Base-by-base conservation (phyloP, 2,888 invertebrate species). In the Parnassius mnemosyne region DNA sequence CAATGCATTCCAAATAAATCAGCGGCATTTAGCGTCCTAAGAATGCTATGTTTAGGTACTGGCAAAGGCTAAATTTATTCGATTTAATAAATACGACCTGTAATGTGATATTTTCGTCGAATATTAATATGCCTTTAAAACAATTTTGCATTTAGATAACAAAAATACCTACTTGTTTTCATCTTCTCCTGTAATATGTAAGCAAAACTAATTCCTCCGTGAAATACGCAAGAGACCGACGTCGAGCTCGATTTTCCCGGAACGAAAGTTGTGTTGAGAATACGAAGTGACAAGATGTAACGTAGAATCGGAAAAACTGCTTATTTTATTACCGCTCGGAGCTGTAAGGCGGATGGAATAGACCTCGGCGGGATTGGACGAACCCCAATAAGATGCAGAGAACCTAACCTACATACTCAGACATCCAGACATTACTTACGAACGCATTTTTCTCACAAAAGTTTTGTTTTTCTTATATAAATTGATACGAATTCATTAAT, bases 271-370 rank as follows among this genome's bases (percentile, higher is more conserved):
- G 81, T 76, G 76, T 75, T 67, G 73, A 77, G 83, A 86, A 87
- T 84, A 85, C 84, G 83, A 81, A 85, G 82, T 80, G 85, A 84
- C 84, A 82, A 80, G 83, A 85, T 84, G 87, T 85, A 87, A 83
- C 81, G 81, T 79, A 71, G 81, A 87, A 85, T 87, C 84, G 84
- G 84, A 86, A 87, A 86, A 89, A 89, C 88, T 88, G 88, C 87
- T 89, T 88, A 89, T 89, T 90, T 90, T 87, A 89, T 88, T 84
- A 80, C 79, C 72, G 74, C 74, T 72, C 72, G 69, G 79, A 81
- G 80, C 80, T 81, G 80, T 78, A 79, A 81, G 79, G 78, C 81
- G 82, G 80, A 80, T 80, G 73, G 83, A 75, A 77, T 77, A 77
- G 81, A 80, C 82, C 78, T 75, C 76, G 73, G 75, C 72, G 74